phyloP scores from a whole-genome alignment of 2,113 vertebrate species.

The Vicugna pacos region DNA sequence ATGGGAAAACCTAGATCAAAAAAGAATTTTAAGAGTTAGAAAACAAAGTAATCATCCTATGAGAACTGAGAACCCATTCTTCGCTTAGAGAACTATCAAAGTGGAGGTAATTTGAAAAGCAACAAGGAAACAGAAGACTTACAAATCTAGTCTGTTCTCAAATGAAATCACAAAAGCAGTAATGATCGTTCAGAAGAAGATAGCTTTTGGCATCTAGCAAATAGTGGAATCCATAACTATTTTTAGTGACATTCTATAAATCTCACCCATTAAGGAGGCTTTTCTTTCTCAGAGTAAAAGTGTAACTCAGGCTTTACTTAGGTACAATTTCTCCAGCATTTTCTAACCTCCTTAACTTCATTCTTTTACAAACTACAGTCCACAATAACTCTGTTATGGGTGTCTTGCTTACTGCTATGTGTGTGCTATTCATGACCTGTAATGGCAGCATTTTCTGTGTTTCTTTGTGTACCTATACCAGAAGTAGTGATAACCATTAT shows the following conservation, averaged over 20 bases:
- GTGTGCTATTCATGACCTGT: neutral
- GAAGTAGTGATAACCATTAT: neutral
- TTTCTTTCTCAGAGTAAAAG: neutral
- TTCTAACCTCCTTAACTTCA: neutral
- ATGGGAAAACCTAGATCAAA: neutral
- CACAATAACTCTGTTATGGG: neutral
- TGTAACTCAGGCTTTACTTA: constrained; percentile 1
- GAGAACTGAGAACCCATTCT: neutral
- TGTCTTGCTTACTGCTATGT: neutral
- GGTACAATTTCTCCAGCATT: neutral
- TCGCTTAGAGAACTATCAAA: constrained; percentile 41
- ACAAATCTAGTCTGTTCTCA: neutral
- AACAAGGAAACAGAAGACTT: constrained; percentile 46
- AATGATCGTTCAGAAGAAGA: neutral
- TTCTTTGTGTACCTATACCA: neutral
- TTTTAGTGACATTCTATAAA: constrained; percentile 21
- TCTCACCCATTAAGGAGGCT: neutral
- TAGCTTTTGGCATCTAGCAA: neutral
- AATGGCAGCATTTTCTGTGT: neutral
- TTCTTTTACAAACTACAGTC: neutral
- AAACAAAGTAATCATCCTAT: neutral
- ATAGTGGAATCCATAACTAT: neutral
- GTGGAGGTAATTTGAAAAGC: constrained; percentile 32
- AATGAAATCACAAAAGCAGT: constrained; percentile 51
- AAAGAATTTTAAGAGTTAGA: constrained; percentile 23